A percentile compares a stretch with the other conserved stretches of the same genome.
phyloP scores from a whole-genome alignment of 2,888 invertebrate genomes.

The Scaptodrosophila latifasciaeformis region DNA sequence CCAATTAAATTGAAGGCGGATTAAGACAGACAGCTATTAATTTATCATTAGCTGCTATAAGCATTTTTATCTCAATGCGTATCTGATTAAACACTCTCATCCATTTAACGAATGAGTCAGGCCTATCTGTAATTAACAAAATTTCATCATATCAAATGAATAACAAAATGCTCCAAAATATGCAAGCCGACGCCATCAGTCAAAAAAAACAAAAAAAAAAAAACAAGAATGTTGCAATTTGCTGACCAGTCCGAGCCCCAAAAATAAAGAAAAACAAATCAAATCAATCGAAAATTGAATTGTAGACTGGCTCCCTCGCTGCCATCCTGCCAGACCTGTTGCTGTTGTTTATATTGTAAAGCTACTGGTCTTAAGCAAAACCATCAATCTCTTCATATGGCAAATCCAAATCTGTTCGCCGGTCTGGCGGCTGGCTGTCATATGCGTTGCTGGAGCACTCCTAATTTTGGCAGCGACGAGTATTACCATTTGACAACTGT shows the following conservation, averaged over 20 bases:
- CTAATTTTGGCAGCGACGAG: conserved; percentile 45
- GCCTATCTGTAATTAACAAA: neutral
- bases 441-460: conserved; percentile 8
- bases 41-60: too few relatives aligned
- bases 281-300: conserved; percentile 36
- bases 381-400: conserved; percentile 54
- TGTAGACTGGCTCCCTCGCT: conserved; percentile 17
- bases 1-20: too few relatives aligned
- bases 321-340: conserved; percentile 62
- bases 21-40: too few relatives aligned
- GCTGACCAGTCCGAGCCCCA: conserved; percentile 24
- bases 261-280: conserved; percentile 16
- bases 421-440: neutral
- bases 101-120: too few relatives aligned
- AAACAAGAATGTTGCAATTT: conserved; percentile 47
- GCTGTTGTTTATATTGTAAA: conserved; percentile 1
- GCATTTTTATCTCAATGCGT: too few relatives aligned
- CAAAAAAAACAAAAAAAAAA: conserved; percentile 39
- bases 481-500: conserved; percentile 64
- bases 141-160: neutral
- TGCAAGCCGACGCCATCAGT: conserved; percentile 7
- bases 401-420: conserved; percentile 4
- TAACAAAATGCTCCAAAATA: neutral
- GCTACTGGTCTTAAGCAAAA: conserved; percentile 67
- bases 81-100: too few relatives aligned